Conservation (phyloP, 2,888 invertebrate species). For the Megamerina dolium region DNA sequence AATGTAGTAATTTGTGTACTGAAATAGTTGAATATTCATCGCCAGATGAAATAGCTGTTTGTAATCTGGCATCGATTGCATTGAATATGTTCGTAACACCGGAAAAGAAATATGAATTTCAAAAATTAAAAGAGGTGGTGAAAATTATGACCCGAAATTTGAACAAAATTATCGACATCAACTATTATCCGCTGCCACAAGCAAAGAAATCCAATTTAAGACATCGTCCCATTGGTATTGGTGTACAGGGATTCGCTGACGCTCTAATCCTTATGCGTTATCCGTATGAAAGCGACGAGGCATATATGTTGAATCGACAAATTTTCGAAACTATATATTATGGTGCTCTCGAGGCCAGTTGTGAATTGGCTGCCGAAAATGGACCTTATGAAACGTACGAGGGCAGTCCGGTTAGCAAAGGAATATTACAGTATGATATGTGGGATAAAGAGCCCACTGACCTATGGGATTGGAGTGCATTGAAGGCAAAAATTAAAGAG, state of each 20-base stretch:
- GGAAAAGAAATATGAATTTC: constrained; percentile 78
- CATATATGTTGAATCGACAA: constrained; percentile 80
- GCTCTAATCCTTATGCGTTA: constrained; percentile 88
- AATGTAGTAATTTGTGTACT: constrained; percentile 95
- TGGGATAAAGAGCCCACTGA: constrained; percentile 85
- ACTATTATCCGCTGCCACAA: constrained; percentile 91
- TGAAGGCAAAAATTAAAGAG: constrained; percentile 79
- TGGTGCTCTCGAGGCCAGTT: constrained; percentile 93
- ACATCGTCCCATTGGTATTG: constrained; percentile 84
- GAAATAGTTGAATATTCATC: constrained; percentile 95
- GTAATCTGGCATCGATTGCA: constrained; percentile 95
- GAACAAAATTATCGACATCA: constrained; percentile 95
- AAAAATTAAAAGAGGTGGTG: constrained; percentile 76
- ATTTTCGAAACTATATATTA: constrained; percentile 98
- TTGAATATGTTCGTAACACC: constrained; percentile 85
- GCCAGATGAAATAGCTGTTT: constrained; percentile 91
- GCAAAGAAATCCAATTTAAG: constrained; percentile 80
- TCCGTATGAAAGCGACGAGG: constrained; percentile 87
- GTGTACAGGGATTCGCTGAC: constrained; percentile 96
- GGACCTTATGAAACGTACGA: constrained; percentile 88
- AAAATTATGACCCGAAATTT: constrained; percentile 88
- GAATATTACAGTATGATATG: constrained; percentile 96
- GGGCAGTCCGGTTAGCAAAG: constrained; percentile 90
- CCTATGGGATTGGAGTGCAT: constrained; percentile 80
- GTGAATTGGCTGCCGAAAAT: constrained; percentile 77